Evolutionary conservation across 2,888 invertebrate genomes (phyloP), one percentile per base, ranked within the genome.

Genomic region (Dorcus parallelipipedus): DNA sequence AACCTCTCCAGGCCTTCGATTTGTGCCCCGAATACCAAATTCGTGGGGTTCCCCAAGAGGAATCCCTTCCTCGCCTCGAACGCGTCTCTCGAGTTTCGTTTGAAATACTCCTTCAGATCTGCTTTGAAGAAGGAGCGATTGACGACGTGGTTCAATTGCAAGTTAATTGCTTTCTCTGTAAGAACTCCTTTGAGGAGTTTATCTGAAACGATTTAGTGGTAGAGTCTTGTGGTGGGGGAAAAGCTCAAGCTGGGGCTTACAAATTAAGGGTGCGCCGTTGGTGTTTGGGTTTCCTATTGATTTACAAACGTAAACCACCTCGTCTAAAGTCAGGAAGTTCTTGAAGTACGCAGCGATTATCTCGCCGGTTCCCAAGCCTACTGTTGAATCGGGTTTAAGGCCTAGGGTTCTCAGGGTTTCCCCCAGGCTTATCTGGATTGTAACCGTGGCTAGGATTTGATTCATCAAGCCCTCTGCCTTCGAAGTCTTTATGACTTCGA

Each of bases 291-390:
- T 20, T 40, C 40, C 51, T 17, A 33, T 33, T 3, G 26, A 33
- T 33, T 41, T 17, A 5, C 39, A 38, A 20, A 51, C 20, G 20
- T 73, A 42, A 93, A 81, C 42, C 80, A 83, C 0, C 89, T 86
- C 17, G 89, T 90, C 82, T 64, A 10, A 55, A 26, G 38, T 43
- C 9, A 58, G 43, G 17, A 9, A 54, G n/a, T 41, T 42, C 2
- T 42, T 40, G 7, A 52, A 38, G 14, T 55, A 53, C 26, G 49
- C 55, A 7, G 58, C 54, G 49, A 58, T 41, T 3, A 54, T 10
- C 17, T 56, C 42, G 9, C 53, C 55, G 9, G 55, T 52, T 38
- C 90, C 93, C 3, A 93, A 82, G 3, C 91, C 90, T 41, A 93
- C 92, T 93, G 94, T 93, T 7, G 47, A 42, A 42, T 54, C 56